Conservation (phyloP, 2,797 vertebrate genomes). For the Sebastolobus alascanus region DNA sequence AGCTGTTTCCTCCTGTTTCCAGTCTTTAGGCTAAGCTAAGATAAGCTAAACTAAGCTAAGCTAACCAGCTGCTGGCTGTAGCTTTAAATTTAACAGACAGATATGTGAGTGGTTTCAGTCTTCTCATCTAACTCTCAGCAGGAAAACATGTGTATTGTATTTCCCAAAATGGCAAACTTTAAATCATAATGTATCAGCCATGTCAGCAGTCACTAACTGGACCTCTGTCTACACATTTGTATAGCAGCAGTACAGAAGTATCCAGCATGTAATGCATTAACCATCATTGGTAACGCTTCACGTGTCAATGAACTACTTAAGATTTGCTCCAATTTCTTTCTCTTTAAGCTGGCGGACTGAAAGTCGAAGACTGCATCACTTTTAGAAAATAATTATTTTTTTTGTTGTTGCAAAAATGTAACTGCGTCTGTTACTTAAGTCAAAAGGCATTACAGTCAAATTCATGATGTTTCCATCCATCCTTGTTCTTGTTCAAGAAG, state of each 20-base stretch:
- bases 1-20: background rate
- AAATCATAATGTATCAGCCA: background rate
- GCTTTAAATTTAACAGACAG: too few relatives aligned
- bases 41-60: background rate
- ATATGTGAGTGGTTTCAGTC: background rate
- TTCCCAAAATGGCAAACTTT: background rate
- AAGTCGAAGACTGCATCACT: constrained; percentile 7
- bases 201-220: background rate
- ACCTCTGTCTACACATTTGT: background rate
- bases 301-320: background rate
- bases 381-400: background rate
- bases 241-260: background rate
- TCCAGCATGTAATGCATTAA: constrained; percentile 14
- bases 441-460: constrained; percentile 23
- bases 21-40: background rate
- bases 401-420: background rate
- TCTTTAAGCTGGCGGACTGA: constrained; percentile 9
- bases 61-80: background rate
- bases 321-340: constrained; percentile 4
- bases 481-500: constrained; percentile 26
- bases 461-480: constrained; percentile 36
- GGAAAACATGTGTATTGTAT: too few relatives aligned
- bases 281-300: background rate
- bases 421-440: constrained; percentile 15
- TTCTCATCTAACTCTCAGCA: background rate